Conservation (phyloP, 2,113 vertebrate genomes). For the Perognathus longimembris region DNA sequence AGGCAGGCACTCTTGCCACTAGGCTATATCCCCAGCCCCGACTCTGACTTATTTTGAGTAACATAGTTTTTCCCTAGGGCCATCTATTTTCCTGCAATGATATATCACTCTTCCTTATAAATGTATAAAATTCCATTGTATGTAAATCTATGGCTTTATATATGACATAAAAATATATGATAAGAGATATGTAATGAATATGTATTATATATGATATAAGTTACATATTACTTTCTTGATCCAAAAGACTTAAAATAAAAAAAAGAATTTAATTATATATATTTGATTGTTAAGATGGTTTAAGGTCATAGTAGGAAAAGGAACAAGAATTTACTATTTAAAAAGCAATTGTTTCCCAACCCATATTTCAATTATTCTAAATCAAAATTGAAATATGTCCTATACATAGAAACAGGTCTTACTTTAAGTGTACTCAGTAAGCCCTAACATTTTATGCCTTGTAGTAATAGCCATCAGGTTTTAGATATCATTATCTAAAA, state of each 20-base stretch:
- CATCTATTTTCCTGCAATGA: no score
- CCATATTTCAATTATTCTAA: constrained; percentile 10
- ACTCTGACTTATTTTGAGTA: no score
- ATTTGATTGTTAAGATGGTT: constrained; percentile 38
- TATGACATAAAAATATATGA: no score
- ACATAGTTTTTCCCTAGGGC: no score
- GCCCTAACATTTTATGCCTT: background rate
- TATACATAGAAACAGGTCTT: background rate
- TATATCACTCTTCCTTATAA: no score
- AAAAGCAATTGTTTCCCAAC: constrained; percentile 4
- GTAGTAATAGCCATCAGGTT: background rate
- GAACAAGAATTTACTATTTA: background rate
- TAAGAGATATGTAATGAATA: no score
- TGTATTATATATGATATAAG: no score
- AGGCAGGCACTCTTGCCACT: no score
- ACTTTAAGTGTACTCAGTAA: background rate
- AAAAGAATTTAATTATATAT: background rate
- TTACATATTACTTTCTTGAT: no score
- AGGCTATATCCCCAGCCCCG: no score
- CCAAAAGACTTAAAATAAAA: background rate
- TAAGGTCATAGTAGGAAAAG: background rate
- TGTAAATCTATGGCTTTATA: no score
- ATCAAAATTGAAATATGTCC: background rate
- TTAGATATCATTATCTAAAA: background rate
- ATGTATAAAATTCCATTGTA: no score